These are phyloP conservation scores for Saxidomus purpurata DNA, from an alignment of 1,140 invertebrate species.

Conservation along the genomic window DNA sequence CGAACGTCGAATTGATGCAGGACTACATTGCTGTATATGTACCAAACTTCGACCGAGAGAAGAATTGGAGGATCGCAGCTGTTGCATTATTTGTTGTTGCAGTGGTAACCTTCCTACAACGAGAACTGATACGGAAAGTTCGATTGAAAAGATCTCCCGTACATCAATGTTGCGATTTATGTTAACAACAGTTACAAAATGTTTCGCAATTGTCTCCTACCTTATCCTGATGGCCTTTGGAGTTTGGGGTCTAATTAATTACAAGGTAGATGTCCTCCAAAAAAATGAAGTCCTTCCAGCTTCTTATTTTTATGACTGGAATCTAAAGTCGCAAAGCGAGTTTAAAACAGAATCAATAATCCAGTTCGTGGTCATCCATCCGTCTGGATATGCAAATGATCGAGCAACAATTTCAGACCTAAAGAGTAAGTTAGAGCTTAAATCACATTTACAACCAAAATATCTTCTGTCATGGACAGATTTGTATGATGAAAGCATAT, in stretches of 20 bases:
- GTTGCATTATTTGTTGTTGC: conserved; percentile 6
- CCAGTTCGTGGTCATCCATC: neutral
- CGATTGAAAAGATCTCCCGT: neutral
- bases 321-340: neutral
- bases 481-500: neutral
- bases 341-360: neutral
- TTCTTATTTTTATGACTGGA: neutral
- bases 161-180: neutral
- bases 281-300: neutral
- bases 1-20: neutral
- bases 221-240: neutral
- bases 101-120: neutral
- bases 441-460: neutral
- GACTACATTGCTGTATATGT: neutral
- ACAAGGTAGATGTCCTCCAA: neutral
- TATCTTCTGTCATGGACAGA: neutral
- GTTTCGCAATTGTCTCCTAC: neutral
- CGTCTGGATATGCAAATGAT: neutral
- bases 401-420: neutral
- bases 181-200: neutral
- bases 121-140: neutral
- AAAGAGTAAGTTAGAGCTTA: neutral
- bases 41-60: neutral
- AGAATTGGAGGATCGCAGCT: neutral
- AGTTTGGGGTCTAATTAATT: neutral